These are phyloP conservation scores for Aelia acuminata DNA, from an alignment of 2,888 invertebrate species.

Conservation along the genomic window DNA sequence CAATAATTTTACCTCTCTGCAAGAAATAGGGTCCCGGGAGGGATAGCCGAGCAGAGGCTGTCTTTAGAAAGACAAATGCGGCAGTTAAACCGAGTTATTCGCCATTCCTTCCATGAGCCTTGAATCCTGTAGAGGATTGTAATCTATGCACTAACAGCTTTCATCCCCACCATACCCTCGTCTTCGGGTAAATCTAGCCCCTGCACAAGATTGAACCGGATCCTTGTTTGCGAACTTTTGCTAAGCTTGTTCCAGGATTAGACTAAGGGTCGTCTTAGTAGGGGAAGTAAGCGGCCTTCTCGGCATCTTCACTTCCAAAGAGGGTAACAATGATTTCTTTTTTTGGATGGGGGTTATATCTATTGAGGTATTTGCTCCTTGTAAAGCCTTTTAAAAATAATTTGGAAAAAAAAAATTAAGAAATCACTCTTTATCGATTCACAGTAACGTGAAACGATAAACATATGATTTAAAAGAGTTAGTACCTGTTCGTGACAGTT, in stretches of 20 bases:
- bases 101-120: constrained; percentile 51
- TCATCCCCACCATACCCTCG: constrained; percentile 3
- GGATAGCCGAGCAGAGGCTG: constrained; percentile 27
- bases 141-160: constrained; percentile 52
- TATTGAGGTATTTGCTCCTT: no score
- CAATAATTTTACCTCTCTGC: constrained; percentile 37
- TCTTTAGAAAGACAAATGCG: constrained; percentile 55
- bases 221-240: background rate
- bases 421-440: no score
- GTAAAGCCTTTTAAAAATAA: no score
- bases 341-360: no score
- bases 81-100: constrained; percentile 53
- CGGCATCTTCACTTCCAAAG: background rate
- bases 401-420: no score
- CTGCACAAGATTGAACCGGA: background rate
- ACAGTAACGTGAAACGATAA: no score
- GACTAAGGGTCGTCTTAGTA: background rate
- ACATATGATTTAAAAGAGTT: no score
- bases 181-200: background rate
- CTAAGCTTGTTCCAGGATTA: constrained; percentile 13
- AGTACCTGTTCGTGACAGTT: no score
- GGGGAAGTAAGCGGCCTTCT: background rate
- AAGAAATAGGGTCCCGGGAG: constrained; percentile 39
- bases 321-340: background rate
- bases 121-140: constrained; percentile 53